These are phyloP conservation scores for Alouatta palliata DNA, from an alignment of 2,113 vertebrate species.

Conservation along the genomic window DNA sequence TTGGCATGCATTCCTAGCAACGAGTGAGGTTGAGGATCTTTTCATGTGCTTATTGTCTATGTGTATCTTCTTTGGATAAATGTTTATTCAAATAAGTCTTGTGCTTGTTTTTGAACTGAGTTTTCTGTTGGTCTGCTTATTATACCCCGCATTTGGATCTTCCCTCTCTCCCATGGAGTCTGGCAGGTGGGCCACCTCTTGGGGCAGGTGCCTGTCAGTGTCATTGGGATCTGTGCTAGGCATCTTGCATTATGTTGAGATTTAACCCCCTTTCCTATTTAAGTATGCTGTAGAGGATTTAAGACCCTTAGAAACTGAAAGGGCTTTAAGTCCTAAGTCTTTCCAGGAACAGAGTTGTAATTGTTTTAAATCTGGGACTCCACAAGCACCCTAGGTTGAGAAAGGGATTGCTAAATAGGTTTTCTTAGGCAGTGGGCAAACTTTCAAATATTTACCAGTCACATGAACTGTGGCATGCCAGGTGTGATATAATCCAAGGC, in stretches of 20 bases:
- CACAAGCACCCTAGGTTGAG: neutral
- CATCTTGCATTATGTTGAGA: accelerated
- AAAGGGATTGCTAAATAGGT: neutral
- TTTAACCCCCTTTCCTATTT: neutral
- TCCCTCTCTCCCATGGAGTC: neutral
- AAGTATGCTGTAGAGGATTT: neutral
- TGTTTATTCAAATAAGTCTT: neutral
- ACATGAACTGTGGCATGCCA: accelerated
- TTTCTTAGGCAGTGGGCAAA: neutral
- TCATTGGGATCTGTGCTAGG: neutral
- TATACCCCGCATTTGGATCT: neutral
- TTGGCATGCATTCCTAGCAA: too few relatives aligned
- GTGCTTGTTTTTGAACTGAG: neutral
- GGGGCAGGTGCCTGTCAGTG: neutral
- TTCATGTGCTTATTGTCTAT: neutral
- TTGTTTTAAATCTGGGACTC: neutral
- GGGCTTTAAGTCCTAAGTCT: neutral
- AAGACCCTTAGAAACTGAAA: neutral
- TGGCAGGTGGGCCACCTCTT: neutral
- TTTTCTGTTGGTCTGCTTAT: neutral
- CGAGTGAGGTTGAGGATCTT: too few relatives aligned
- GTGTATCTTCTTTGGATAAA: neutral
- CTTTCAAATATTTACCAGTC: neutral
- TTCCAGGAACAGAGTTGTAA: neutral
- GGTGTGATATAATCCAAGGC: neutral